Percentiles rank a stretch among this genome's conserved stretches.
These are phyloP conservation scores for Sepiola atlantica DNA, from an alignment of 2,888 invertebrate genomes.

Conservation along the genomic window DNA sequence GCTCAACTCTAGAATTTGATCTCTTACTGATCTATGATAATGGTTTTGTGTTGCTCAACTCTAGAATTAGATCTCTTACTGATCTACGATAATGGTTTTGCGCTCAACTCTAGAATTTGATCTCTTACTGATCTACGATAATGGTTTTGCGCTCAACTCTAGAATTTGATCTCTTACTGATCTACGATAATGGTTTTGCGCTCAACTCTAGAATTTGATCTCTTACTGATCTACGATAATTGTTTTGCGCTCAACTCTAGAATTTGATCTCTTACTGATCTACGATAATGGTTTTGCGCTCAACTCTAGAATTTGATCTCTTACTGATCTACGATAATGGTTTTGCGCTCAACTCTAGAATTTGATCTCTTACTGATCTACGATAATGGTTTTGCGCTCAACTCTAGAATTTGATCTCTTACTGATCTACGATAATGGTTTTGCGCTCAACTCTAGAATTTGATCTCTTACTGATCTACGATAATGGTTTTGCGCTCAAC, in stretches of 20 bases:
- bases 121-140: conserved; percentile 20
- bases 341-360: background rate
- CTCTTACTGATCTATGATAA: conserved; percentile 76
- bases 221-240: conserved; percentile 24
- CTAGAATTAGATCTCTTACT: conserved; percentile 42
- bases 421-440: background rate
- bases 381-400: background rate
- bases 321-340: conserved; percentile 32
- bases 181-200: background rate
- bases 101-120: conserved; percentile 37
- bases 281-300: background rate
- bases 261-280: conserved; percentile 45
- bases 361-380: conserved; percentile 45
- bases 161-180: conserved; percentile 44
- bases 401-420: conserved; percentile 34
- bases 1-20: conserved; percentile 35
- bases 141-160: background rate
- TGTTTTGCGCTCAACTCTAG: background rate
- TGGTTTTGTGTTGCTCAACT: conserved; percentile 57
- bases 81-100: background rate
- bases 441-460: background rate
- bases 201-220: conserved; percentile 32
- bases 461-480: conserved; percentile 38
- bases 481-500: background rate
- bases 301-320: conserved; percentile 10